These are phyloP conservation scores for Conus ventricosus DNA, from an alignment of 1,140 invertebrate species.

Conservation along the genomic window DNA sequence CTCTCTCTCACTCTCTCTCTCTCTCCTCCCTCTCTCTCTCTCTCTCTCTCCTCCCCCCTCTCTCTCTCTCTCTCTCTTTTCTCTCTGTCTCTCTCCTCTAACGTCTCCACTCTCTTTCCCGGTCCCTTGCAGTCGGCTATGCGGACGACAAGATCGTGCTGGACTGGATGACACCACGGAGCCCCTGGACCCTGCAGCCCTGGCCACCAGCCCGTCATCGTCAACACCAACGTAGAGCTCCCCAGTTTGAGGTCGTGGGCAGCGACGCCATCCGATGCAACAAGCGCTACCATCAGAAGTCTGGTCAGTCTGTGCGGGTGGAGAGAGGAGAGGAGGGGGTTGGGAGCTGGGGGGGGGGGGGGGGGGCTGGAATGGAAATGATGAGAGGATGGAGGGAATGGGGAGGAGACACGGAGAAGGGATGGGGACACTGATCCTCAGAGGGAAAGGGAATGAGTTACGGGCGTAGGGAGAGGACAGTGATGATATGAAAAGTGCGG, in stretches of 20 bases:
- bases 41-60: not conserved
- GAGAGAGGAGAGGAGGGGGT: too few species aligned
- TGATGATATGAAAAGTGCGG: not conserved
- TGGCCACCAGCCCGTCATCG: constrained; percentile 32
- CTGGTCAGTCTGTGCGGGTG: constrained; percentile 26
- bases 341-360: not conserved
- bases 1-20: not conserved
- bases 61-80: not conserved
- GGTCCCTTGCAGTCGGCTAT: constrained; percentile 60
- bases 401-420: not conserved
- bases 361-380: not conserved
- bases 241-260: constrained; percentile 62
- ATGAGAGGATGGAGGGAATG: not conserved
- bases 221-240: constrained; percentile 49
- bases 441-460: not conserved
- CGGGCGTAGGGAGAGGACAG: not conserved
- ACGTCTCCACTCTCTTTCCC: not conserved
- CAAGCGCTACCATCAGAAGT: constrained; percentile 44
- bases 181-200: not conserved
- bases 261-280: constrained; percentile 25
- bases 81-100: not conserved
- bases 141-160: constrained; percentile 62
- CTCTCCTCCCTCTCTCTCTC: not conserved
- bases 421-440: not conserved
- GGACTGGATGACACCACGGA: constrained; percentile 58